Base-by-base conservation (phyloP, 2,797 vertebrate genomes). In the Melanotaenia boesemani region DNA sequence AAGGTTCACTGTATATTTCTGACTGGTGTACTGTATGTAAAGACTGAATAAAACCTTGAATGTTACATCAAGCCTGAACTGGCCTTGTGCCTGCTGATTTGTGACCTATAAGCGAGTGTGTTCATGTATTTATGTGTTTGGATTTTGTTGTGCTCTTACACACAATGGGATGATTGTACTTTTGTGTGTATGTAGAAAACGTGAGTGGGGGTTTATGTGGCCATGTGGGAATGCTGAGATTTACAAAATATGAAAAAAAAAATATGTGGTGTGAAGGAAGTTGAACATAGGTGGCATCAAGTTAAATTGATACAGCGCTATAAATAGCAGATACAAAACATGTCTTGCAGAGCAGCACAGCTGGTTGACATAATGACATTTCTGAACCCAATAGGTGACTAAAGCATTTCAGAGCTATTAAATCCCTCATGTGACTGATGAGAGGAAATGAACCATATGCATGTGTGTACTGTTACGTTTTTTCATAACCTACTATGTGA, bases 11-110 rank as follows among this genome's bases (percentile, higher is more conserved):
- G 91, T 93, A 91, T 92, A 92, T 94, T 93, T 93, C 87, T 94
- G 92, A 94, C 89, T 94, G 93, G 92, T 95, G 93, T 92, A 93
- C 93, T 95, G 93, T 94, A 94, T 90, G 91, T 93, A 92, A 95
- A 91, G 90, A 90, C 86, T 93, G 92, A 94, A 95, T 93, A 93
- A 95, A 94, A 94, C 92, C 89, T 93, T 95, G 92, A 95, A 95
- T 95, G 94, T 94, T 93, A 88, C 79, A 83, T 87, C 50, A 82
- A 86, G 78, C 86, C 77, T 82, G 78, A 84, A 75, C 54, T 73
- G 74, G 84, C 67, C 68, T 80, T 15, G 8, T 72, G 68, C 74
- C 67, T 81, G 63, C 30, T 84, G 70, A 86, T 92, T 90, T 81
- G 81, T 88, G 79, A 82, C 75, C 67, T 50, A 67, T 58, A 41